These are phyloP conservation scores for Mythimna albipuncta DNA, from an alignment of 2,888 invertebrate genomes.

Conservation along the genomic window DNA sequence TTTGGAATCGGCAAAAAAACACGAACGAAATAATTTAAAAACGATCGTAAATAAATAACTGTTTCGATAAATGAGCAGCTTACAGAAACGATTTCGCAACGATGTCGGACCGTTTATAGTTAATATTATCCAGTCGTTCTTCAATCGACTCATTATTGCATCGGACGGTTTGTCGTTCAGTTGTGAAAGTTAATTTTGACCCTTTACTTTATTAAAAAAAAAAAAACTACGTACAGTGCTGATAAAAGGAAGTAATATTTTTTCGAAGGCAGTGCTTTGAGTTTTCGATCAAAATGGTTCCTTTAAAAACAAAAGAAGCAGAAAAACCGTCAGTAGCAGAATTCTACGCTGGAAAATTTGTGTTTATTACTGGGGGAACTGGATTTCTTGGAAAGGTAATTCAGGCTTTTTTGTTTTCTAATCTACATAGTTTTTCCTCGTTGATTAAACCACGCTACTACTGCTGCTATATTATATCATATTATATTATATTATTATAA, in stretches of 20 bases:
- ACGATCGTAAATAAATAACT: background rate
- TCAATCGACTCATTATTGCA: conserved; percentile 21
- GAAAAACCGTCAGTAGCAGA: conserved; percentile 72
- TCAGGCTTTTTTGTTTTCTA: too few relatives aligned
- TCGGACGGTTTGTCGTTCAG: conserved; percentile 1
- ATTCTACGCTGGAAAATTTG: conserved; percentile 91
- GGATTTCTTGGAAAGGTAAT: conserved; percentile 95
- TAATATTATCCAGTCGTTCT: conserved; percentile 8
- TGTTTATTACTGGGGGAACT: conserved; percentile 94
- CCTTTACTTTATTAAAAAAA: too few relatives aligned
- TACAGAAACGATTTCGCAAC: conserved; percentile 6
- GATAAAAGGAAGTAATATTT: background rate
- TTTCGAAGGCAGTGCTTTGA: background rate
- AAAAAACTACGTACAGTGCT: background rate
- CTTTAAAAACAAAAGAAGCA: background rate
- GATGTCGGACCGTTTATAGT: background rate
- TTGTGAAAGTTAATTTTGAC: background rate
- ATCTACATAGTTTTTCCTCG: too few relatives aligned
- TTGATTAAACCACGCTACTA: too few relatives aligned
- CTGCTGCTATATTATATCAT: too few relatives aligned
- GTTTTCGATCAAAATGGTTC: conserved; percentile 35
- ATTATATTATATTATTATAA: too few relatives aligned
- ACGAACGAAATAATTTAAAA: background rate
- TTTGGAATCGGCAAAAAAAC: background rate
- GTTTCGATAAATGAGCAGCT: background rate